Evolutionary conservation across 2,797 vertebrate species (phyloP).

Genomic region (Hafferia zeledoni): DNA sequence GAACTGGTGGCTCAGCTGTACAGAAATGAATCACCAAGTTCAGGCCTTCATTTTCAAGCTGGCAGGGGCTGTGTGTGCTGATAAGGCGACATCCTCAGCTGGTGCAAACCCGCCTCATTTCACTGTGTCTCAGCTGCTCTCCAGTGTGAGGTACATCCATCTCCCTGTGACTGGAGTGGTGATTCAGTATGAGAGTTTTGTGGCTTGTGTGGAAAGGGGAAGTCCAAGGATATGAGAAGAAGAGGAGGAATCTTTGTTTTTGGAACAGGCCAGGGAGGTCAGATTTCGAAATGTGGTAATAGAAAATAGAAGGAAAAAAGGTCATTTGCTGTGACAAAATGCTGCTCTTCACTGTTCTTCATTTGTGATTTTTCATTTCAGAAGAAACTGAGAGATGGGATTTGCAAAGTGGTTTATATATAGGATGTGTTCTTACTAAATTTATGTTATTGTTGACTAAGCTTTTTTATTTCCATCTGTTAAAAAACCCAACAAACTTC

Average conservation of each 20-base stretch:
- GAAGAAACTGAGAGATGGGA: not conserved
- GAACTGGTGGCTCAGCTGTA: conserved; percentile 8
- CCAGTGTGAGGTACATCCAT: not conserved
- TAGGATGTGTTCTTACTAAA: not conserved
- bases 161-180: not conserved
- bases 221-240: not conserved
- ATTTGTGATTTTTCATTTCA: not conserved
- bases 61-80: not conserved
- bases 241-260: not conserved
- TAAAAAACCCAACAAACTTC: not conserved
- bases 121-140: not conserved
- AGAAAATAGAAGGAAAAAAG: not conserved
- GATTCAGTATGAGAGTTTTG: not conserved
- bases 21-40: not conserved
- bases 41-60: not conserved
- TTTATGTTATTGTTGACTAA: not conserved
- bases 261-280: not conserved
- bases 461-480: not conserved
- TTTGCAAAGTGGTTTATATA: not conserved
- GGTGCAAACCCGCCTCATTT: not conserved
- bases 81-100: not conserved
- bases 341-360: not conserved
- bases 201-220: not conserved
- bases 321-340: not conserved
- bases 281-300: not conserved